Evolutionary conservation across 2,888 invertebrate species (phyloP), one percentile per base, ranked within the genome.

Genomic region (Zaprionus obscuricornis): DNA sequence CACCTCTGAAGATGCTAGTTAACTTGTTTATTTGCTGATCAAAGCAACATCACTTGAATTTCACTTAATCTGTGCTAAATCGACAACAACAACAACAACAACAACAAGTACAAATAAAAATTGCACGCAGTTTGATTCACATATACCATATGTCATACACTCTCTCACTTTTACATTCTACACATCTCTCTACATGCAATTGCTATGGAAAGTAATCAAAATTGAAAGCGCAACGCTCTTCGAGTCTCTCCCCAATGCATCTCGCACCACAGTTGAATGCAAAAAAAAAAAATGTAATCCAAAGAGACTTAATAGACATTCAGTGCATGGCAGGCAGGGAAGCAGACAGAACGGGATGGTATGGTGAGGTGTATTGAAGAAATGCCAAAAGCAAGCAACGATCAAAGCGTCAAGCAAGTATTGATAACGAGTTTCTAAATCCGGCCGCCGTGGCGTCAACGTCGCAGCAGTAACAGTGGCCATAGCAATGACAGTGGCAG

Each of bases 361-460:
- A 20, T 4, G 20, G 8, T 8, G 10, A 26, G 27, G 20, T 18
- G 14, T 17, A 14, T 31, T 10, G 17, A 55, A 70, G 57, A 63
- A 63, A 67, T 62, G 62, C 50, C 36, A 56, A 54, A 39, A 43
- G 45, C 40, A 47, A 55, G 39, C 52, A 39, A 36, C 45, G 51
- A 75, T 58, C 55, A 67, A 63, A 47, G 47, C 43, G 13, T n/a
- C 14, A 13, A 20, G 55, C 52, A 40, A 26, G 36, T 70, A 75
- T 57, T 67, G 46, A 74, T 74, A 77, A 77, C 77, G 70, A 66
- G 77, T 77, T 77, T 77, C 51, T 52, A 56, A 83, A 77, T 77
- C 81, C 77, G 83, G 84, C 60, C 74, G 59, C 54, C 52, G 29
- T 27, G 17, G 5, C 6, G 31, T 36, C 39, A 40, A 27, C 47